Conservation (phyloP, 2,113 vertebrate genomes). For the Callopanchax toddi region DNA sequence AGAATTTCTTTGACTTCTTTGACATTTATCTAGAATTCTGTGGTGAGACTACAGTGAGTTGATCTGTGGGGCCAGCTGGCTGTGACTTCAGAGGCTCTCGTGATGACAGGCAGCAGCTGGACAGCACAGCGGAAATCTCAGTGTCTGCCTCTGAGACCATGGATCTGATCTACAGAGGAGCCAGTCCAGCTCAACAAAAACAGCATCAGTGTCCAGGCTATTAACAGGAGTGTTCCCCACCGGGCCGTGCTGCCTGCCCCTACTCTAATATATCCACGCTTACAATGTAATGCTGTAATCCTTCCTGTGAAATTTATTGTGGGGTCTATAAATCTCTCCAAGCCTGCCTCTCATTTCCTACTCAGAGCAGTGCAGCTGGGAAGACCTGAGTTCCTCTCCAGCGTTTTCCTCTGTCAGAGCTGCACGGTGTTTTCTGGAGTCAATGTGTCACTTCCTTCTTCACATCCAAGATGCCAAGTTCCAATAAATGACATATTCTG, state of each 20-base stretch:
- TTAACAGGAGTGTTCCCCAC: slow-evolving; percentile 49
- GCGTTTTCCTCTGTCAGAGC: slow-evolving; percentile 37
- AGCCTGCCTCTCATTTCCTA: slow-evolving; percentile 55
- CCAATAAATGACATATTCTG: slow-evolving; percentile 28
- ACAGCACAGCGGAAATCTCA: slow-evolving; percentile 59
- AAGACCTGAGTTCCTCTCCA: slow-evolving; percentile 38
- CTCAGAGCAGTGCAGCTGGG: slow-evolving; percentile 50
- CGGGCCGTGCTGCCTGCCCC: no score
- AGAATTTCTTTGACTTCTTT: neutral
- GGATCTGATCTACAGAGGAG: slow-evolving; percentile 56
- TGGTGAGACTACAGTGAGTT: slow-evolving; percentile 16
- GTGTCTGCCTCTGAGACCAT: slow-evolving; percentile 51
- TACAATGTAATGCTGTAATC: slow-evolving; percentile 65
- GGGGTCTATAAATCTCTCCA: slow-evolving; percentile 64
- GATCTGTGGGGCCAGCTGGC: slow-evolving; percentile 52
- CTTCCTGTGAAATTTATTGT: slow-evolving; percentile 67
- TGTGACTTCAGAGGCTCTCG: slow-evolving; percentile 53
- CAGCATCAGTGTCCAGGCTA: slow-evolving; percentile 54
- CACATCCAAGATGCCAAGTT: slow-evolving; percentile 23
- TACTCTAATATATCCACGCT: slow-evolving; percentile 41
- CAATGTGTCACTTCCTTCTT: neutral
- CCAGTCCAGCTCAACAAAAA: slow-evolving; percentile 61
- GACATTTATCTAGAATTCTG: slow-evolving; percentile 1
- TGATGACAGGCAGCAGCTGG: slow-evolving; percentile 64
- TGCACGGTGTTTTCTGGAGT: slow-evolving; percentile 16